Conservation (phyloP, 2,113 vertebrate genomes). For the Stegostoma tigrinum region DNA sequence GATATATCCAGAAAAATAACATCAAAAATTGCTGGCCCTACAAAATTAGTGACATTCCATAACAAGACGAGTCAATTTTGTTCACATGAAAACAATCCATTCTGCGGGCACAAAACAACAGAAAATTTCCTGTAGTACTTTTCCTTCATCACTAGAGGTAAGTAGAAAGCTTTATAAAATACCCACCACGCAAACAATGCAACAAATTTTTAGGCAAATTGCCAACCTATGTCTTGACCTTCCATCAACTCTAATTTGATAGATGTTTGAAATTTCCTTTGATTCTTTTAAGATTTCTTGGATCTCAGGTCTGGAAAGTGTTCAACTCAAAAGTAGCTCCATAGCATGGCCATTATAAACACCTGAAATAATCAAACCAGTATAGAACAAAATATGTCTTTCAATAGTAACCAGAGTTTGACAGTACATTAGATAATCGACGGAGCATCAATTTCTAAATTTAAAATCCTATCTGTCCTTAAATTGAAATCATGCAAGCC, state of each 20-base stretch:
- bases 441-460: neutral
- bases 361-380: neutral
- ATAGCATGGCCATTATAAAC: neutral
- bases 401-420: neutral
- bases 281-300: neutral
- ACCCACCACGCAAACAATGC: neutral
- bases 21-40: neutral
- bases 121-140: neutral
- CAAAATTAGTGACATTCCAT: neutral
- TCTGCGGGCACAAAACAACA: neutral
- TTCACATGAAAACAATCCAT: neutral
- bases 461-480: neutral
- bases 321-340: neutral
- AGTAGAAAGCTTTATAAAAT: constrained; percentile 8
- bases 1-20: neutral
- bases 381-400: neutral
- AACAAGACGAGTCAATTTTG: neutral
- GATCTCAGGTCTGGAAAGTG: neutral
- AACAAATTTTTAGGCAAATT: neutral
- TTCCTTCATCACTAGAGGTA: constrained; percentile 14
- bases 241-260: neutral
- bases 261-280: neutral
- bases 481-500: neutral
- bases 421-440: neutral
- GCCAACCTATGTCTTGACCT: neutral